phyloP scores from a whole-genome alignment of 2,797 vertebrate species.

The Borostomias antarcticus region DNA sequence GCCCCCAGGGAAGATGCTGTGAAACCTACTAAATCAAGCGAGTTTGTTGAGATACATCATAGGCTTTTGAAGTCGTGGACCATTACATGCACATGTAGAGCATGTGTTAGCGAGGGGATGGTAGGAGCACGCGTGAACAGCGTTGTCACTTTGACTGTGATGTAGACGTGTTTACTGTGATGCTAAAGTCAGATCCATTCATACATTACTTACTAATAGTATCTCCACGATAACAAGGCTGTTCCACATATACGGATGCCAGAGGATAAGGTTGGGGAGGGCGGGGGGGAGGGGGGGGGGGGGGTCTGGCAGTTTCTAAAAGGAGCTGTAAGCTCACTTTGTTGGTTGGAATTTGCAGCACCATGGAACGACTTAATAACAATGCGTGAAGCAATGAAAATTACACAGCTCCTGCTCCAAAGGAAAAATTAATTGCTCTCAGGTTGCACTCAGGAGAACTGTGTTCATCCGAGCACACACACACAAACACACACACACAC shows the following conservation, averaged over 20 bases:
- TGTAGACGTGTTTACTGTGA: neutral
- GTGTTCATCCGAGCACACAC: conserved; percentile 52
- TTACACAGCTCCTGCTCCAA: conserved; percentile 67
- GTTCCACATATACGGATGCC: neutral
- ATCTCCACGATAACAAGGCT: neutral
- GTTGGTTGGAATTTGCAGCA: conserved; percentile 69
- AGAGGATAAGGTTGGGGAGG: conserved; percentile 3
- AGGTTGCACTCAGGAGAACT: conserved; percentile 67
- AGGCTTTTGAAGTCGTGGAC: neutral
- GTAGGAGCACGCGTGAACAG: neutral
- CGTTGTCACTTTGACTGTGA: neutral
- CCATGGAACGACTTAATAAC: conserved; percentile 72
- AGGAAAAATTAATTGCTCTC: conserved; percentile 75
- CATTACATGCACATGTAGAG: neutral
- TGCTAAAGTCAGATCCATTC: neutral
- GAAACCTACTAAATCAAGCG: neutral
- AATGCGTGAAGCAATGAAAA: conserved; percentile 76
- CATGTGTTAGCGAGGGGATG: neutral
- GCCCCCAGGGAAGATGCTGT: neutral
- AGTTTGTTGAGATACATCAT: neutral
- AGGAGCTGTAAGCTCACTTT: conserved; percentile 58
- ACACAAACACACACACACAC: conserved; percentile 2
- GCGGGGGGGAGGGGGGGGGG: conserved; percentile 34
- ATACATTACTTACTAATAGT: neutral
- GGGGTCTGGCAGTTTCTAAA: conserved; percentile 65